These are phyloP conservation scores for Magallana nippona DNA, from an alignment of 2,888 invertebrate species.

Conservation along the genomic window DNA sequence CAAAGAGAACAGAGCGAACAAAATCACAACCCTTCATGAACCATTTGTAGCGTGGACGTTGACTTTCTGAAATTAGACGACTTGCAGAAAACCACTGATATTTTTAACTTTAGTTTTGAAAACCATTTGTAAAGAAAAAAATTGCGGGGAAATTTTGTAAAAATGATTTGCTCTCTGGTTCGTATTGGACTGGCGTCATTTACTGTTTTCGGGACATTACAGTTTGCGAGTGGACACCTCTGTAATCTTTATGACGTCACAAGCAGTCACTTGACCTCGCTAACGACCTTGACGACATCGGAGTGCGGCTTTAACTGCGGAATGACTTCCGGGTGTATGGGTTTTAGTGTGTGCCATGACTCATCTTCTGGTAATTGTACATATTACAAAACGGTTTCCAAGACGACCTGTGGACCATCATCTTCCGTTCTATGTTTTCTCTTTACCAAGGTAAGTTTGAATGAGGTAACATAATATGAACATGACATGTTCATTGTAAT, in stretches of 20 bases:
- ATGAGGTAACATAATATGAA: neutral
- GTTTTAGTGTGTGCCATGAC: neutral
- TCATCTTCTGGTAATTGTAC: neutral
- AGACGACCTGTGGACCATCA: neutral
- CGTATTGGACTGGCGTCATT: neutral
- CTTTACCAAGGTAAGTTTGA: neutral
- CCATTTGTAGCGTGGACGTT: no score
- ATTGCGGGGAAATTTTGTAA: no score
- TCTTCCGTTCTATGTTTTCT: neutral
- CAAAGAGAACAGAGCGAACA: neutral
- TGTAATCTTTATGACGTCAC: neutral
- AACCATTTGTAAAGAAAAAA: neutral
- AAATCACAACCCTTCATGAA: no score
- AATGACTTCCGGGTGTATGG: neutral
- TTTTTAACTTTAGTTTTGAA: neutral
- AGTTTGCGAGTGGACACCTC: neutral
- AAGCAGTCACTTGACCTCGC: neutral
- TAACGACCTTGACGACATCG: neutral
- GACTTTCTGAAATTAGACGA: no score
- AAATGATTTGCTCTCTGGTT: neutral
- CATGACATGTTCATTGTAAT: neutral
- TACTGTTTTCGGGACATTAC: neutral
- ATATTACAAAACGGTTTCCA: neutral
- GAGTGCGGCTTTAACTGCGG: conserved; percentile 18
- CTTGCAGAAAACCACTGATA: neutral